Evolutionary conservation across 2,888 invertebrate species (phyloP).

Genomic region (Xanthorhoe spadicearia): DNA sequence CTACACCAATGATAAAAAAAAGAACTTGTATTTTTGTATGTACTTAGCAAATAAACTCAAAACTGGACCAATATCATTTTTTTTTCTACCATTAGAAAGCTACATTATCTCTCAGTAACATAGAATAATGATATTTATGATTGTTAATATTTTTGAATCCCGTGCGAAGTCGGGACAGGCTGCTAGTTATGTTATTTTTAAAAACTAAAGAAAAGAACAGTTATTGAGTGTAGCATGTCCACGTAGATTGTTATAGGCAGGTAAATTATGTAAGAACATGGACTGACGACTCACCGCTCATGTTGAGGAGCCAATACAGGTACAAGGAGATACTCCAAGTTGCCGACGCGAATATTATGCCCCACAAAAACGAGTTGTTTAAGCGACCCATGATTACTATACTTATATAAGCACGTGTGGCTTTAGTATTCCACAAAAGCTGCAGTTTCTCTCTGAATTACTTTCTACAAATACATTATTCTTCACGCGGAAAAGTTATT

Average conservation of each 20-base stretch:
- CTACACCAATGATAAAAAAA: no score
- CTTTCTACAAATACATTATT: background rate
- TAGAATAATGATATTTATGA: no score
- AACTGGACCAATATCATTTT: no score
- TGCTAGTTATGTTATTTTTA: no score
- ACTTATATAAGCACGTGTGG: background rate
- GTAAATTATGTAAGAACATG: constrained; percentile 1
- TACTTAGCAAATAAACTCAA: no score
- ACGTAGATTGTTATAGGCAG: background rate
- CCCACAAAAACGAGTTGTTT: constrained; percentile 89
- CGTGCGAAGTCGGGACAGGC: no score
- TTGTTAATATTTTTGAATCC: no score
- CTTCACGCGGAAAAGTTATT: background rate
- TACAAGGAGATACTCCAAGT: constrained; percentile 91
- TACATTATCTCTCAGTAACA: no score
- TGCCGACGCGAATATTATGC: constrained; percentile 89
- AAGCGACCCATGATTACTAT: constrained; percentile 54
- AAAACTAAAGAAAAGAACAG: background rate
- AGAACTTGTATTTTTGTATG: no score
- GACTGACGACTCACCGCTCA: constrained; percentile 67
- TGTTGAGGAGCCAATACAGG: constrained; percentile 87
- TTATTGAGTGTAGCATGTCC: background rate
- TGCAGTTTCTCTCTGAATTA: background rate
- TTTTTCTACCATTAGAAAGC: no score
- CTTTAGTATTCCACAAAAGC: background rate